Base-by-base conservation (phyloP, 2,797 vertebrate species). In the Synanceia verrucosa region DNA sequence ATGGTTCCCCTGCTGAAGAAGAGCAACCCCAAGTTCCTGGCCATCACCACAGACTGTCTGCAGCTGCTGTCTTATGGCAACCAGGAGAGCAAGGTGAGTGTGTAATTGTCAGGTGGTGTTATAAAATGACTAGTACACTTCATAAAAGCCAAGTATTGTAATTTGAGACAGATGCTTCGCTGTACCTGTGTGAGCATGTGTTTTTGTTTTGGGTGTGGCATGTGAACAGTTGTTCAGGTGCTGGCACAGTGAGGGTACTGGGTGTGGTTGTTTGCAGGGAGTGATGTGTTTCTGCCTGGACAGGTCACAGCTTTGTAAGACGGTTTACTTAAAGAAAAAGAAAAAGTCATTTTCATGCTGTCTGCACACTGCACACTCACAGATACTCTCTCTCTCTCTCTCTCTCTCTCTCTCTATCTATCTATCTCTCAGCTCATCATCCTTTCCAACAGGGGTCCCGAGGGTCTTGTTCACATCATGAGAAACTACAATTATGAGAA, bases 1-100 rank as follows among this genome's bases (percentile, higher is more conserved):
- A 99, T 99, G 98, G 97, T 99, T n/a, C 97, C 98, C 1, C 91
- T 99, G 79, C 94, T 99, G 52, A 98, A 97, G 84, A 99, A 99
- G 92, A 96, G 94, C 93, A 99, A 99, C 91, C 95, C 96, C 55
- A 99, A 99, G 92, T 99, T 99, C 91, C 91, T 99, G 86, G 97
- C 98, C 63, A 99, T 99, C 92, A 99, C 98, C 87, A 99, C 98
- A 0, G 97, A 99, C 93, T 99, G 98, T 82, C 94, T 99, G 76
- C 98, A 99, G 91, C 94, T 99, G 36, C 94, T 99, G 57, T 97
- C 97, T 16, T 99, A 98, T 0, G 97, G 97, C 62, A 99, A 99
- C 92, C 97, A 99, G 90, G 98, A 99, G 93, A 99, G 98, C 95
- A 99, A 99, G 96, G 97, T 65, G 91, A 67, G 83, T 29, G 46